These are phyloP conservation scores for Sphenopsis melanotis DNA, from an alignment of 2,797 vertebrate species.

Conservation along the genomic window DNA sequence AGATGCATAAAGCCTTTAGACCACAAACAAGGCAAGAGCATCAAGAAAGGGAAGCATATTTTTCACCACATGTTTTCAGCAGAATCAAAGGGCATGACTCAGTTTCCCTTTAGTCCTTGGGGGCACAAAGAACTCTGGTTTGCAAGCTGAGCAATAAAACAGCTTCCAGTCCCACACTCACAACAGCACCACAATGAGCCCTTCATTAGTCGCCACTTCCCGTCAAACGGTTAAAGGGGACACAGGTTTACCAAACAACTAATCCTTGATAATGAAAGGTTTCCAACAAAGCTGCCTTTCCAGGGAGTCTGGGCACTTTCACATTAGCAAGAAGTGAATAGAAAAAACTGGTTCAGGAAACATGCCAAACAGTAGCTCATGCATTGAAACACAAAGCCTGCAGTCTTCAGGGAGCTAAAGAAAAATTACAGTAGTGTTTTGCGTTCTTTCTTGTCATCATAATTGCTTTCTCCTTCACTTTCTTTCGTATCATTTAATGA, in stretches of 20 bases:
- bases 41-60: background rate
- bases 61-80: background rate
- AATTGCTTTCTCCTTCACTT: constrained; percentile 6
- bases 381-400: constrained; percentile 48
- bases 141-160: background rate
- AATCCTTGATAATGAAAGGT: constrained; percentile 59
- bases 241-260: constrained; percentile 65
- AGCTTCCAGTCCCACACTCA: constrained; percentile 7
- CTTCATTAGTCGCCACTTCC: constrained; percentile 54
- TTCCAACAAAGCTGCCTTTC: constrained; percentile 57
- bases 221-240: constrained; percentile 16
- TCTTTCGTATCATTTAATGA: background rate
- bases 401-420: constrained; percentile 16
- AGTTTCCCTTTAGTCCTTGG: background rate
- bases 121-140: background rate
- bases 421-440: constrained; percentile 12
- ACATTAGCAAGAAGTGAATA: constrained; percentile 47
- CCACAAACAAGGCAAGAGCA: background rate
- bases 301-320: constrained; percentile 45
- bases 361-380: constrained; percentile 56
- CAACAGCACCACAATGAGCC: constrained; percentile 41
- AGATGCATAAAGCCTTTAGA: background rate
- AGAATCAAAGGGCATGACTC: background rate
- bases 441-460: background rate
- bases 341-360: constrained; percentile 52